Percentiles rank a stretch among this genome's conserved stretches.
These are phyloP conservation scores for Danio choprae DNA, from an alignment of 2,797 vertebrate genomes.

Conservation along the genomic window DNA sequence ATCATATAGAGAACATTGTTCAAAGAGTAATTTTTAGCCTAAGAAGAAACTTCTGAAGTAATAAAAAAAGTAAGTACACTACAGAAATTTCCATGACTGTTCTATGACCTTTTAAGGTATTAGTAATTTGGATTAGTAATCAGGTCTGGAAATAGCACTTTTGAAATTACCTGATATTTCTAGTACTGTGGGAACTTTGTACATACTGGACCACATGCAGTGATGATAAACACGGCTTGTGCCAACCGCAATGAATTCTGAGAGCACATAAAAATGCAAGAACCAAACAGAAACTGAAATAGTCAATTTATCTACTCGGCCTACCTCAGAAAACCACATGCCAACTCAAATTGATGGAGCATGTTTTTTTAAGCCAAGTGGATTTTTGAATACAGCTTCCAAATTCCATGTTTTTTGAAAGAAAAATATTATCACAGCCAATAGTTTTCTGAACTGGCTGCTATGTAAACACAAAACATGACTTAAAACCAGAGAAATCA, in stretches of 20 bases:
- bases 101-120: background rate
- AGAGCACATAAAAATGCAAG: conserved; percentile 1
- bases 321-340: background rate
- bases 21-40: background rate
- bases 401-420: background rate
- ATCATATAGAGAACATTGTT: background rate
- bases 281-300: background rate
- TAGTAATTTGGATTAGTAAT: background rate
- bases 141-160: background rate
- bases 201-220: background rate
- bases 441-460: background rate
- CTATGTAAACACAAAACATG: background rate
- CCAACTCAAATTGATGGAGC: background rate
- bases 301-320: background rate
- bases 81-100: background rate
- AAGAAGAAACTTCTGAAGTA: background rate
- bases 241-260: background rate
- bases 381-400: background rate
- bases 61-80: background rate
- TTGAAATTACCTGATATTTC: background rate
- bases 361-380: conserved; percentile 1
- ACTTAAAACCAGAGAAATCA: conserved; percentile 14
- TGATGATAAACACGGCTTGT: background rate
- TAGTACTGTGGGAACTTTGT: background rate
- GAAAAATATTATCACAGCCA: background rate